Evolutionary conservation across 2,113 vertebrate genomes (phyloP).

Genomic region (Glaucomys volans): DNA sequence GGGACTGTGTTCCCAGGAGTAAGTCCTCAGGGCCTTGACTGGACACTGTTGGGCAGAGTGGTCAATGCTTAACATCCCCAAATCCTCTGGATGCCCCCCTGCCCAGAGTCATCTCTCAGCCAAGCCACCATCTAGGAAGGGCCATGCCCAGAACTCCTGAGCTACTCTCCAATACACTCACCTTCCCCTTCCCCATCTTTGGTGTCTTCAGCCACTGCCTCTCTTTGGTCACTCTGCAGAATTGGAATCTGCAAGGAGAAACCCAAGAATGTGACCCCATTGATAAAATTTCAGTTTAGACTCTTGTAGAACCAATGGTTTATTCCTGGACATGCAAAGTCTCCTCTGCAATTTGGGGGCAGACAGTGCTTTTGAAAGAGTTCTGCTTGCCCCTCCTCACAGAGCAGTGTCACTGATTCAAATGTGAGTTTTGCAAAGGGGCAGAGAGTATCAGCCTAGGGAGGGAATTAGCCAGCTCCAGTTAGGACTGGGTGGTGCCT

Average conservation of each 20-base stretch:
- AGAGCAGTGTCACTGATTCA: neutral
- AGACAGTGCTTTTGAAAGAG: neutral
- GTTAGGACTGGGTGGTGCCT: neutral
- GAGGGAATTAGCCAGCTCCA: neutral
- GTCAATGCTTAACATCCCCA: neutral
- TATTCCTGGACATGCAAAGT: neutral
- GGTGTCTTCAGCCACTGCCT: neutral
- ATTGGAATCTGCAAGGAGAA: slow-evolving; percentile 60
- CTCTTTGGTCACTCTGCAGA: slow-evolving; percentile 7
- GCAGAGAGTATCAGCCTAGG: neutral
- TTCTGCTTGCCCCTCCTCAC: neutral
- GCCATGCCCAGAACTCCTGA: neutral
- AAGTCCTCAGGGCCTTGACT: slow-evolving; percentile 66
- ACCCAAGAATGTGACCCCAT: neutral
- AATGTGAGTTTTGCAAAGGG: neutral
- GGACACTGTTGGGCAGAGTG: slow-evolving; percentile 6
- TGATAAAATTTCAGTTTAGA: neutral
- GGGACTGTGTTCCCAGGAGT: slow-evolving; percentile 80
- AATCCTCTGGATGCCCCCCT: neutral
- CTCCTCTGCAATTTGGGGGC: neutral
- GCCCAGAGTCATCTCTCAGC: neutral
- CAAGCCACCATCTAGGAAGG: neutral
- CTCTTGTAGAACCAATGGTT: neutral
- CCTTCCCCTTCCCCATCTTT: slow-evolving; percentile 42
- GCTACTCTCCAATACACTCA: neutral